phyloP scores from a whole-genome alignment of 2,888 invertebrate species.

The Drosophila seclusa region DNA sequence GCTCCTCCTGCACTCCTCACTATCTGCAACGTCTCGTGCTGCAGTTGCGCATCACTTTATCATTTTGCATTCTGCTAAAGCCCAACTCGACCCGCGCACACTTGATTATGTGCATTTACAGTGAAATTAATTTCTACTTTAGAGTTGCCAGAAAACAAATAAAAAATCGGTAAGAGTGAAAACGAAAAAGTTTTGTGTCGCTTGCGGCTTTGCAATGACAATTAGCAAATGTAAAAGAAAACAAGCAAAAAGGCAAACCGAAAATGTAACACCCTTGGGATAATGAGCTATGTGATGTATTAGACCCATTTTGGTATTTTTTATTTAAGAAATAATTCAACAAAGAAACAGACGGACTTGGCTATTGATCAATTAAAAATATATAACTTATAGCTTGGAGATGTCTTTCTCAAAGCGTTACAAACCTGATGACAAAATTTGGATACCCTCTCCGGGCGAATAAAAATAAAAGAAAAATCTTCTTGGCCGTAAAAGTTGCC shows the following conservation, averaged over 20 bases:
- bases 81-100: constrained; percentile 39
- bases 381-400: neutral
- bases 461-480: constrained; percentile 46
- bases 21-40: neutral
- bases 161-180: constrained; percentile 15
- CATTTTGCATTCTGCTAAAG: constrained; percentile 22
- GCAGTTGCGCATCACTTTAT: constrained; percentile 22
- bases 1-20: neutral
- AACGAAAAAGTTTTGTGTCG: constrained; percentile 60
- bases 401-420: neutral
- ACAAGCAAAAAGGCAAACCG: constrained; percentile 12
- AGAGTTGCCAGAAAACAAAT: constrained; percentile 43
- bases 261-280: neutral
- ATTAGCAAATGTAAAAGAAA: constrained; percentile 66
- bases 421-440: no score
- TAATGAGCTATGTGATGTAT: neutral
- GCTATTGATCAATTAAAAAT: neutral
- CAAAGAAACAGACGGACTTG: neutral
- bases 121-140: constrained; percentile 77
- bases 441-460: neutral
- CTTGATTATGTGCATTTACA: constrained; percentile 79
- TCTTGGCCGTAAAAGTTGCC: constrained; percentile 29
- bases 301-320: neutral
- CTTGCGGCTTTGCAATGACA: constrained; percentile 68
- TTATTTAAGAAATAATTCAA: neutral